Evolutionary conservation across 2,888 invertebrate species (phyloP), one percentile per base, ranked within the genome.

Genomic region (Phasia obesa): DNA sequence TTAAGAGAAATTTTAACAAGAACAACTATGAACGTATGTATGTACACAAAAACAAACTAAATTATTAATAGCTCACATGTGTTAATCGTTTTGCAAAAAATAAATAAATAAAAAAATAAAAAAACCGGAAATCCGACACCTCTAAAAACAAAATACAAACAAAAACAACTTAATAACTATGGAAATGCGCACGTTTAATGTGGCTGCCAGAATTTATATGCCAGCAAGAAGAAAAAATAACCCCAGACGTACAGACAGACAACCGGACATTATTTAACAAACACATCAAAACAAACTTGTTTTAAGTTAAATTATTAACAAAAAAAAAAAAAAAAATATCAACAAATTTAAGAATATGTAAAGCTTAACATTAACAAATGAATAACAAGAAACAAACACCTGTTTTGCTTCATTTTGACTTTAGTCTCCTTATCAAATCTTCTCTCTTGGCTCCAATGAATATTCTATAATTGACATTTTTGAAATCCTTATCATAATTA

Each of bases 111-210:
- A 15, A 55, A 19, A 65, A 67, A 55, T 15, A 47, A 27, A 49
- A 60, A 76, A 76, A 81, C 64, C 75, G 81, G 81, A 76, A 76
- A 81, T 76, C 70, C 71, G 81, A 81, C 65, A 76, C 76, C 57
- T 65, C 59, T 65, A 59, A 65, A 65, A 57, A 70, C 55, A 74
- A 55, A 51, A 62, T 38, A 71, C 17, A 55, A 59, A 35, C 35
- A 42, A 42, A 13, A 13, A 42, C 13, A n/a, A n/a, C n/a, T n/a
- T n/a, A 42, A 42, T 15, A 13, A 42, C 0, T 42, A 49, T 17
- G 9, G 2, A 65, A 62, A 74, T 7, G 42, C 25, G 38, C 31
- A 65, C 47, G 59, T 9, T 42, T 23, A 23, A 35, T 21, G 17
- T 4, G 31, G 4, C 17, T 17, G 17, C 11, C 47, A 47, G 11